phyloP scores from a whole-genome alignment of 2,888 invertebrate genomes.

The Blastobasis adustella region DNA sequence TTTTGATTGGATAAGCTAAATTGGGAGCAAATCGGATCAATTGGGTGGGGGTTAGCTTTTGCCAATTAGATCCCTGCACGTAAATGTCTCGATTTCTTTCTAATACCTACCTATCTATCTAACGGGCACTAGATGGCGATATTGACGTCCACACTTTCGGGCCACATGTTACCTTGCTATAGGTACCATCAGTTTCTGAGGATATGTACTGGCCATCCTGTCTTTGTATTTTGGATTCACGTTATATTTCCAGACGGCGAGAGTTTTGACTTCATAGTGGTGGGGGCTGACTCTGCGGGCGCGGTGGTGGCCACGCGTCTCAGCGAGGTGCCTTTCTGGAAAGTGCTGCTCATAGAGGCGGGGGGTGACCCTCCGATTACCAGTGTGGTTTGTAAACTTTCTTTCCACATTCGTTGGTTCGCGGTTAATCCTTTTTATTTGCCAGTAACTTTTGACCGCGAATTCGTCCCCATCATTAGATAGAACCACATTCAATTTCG shows the following conservation, averaged over 20 bases:
- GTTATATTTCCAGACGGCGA: conserved; percentile 22
- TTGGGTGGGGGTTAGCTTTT: background rate
- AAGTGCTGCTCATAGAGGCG: conserved; percentile 31
- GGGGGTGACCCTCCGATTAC: conserved; percentile 32
- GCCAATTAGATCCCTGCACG: background rate
- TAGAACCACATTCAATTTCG: background rate
- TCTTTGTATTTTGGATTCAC: background rate
- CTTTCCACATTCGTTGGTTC: too few relatives aligned
- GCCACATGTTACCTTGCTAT: background rate
- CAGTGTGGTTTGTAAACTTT: conserved; percentile 23
- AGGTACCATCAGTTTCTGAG: background rate
- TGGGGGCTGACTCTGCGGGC: conserved; percentile 34
- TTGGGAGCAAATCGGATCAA: too few relatives aligned
- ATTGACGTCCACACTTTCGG: background rate
- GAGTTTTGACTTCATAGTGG: conserved; percentile 31
- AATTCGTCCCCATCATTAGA: background rate
- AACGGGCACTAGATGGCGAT: background rate
- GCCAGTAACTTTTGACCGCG: background rate
- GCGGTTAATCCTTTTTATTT: background rate
- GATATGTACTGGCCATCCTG: background rate
- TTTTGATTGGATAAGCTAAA: too few relatives aligned
- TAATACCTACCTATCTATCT: background rate
- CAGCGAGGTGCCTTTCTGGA: conserved; percentile 27
- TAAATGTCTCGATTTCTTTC: background rate
- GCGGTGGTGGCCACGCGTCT: conserved; percentile 31